Conservation (phyloP, 2,797 vertebrate species). For the Characodon lateralis region DNA sequence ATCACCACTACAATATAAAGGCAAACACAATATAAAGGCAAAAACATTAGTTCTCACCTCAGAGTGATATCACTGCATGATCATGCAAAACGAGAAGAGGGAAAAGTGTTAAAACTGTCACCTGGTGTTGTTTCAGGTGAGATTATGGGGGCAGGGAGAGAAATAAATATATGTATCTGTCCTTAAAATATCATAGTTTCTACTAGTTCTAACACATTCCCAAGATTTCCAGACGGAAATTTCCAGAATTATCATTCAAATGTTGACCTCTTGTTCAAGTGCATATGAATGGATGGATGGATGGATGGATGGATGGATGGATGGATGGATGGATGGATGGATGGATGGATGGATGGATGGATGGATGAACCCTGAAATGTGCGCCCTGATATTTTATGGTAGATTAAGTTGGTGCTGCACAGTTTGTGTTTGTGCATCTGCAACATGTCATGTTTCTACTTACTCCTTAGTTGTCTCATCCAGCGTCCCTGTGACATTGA, state of each 20-base stretch:
- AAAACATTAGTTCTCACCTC: conserved; percentile 74
- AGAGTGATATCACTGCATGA: conserved; percentile 82
- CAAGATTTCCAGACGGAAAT: neutral
- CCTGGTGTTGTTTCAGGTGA: conserved; percentile 29
- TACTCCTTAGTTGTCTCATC: conserved; percentile 94
- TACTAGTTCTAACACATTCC: neutral
- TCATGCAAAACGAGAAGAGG: conserved; percentile 75
- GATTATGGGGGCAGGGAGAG: conserved; percentile 22
- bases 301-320: too few relatives aligned
- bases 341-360: too few relatives aligned
- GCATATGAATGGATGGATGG: too few relatives aligned
- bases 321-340: too few relatives aligned
- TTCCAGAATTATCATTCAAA: neutral
- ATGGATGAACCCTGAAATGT: too few relatives aligned
- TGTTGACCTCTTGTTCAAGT: neutral
- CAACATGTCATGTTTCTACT: conserved; percentile 75
- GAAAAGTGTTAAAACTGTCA: conserved; percentile 68
- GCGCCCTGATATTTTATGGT: too few relatives aligned
- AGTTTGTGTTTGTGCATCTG: conserved; percentile 3
- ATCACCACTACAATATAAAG: conserved; percentile 37
- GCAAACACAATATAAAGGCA: conserved; percentile 44
- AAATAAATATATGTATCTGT: conserved; percentile 52
- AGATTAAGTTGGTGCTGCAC: neutral
- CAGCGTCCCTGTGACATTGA: conserved; percentile 96
- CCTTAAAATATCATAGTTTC: conserved; percentile 11